phyloP scores from a whole-genome alignment of 2,888 invertebrate genomes.

The Atherix ibis region DNA sequence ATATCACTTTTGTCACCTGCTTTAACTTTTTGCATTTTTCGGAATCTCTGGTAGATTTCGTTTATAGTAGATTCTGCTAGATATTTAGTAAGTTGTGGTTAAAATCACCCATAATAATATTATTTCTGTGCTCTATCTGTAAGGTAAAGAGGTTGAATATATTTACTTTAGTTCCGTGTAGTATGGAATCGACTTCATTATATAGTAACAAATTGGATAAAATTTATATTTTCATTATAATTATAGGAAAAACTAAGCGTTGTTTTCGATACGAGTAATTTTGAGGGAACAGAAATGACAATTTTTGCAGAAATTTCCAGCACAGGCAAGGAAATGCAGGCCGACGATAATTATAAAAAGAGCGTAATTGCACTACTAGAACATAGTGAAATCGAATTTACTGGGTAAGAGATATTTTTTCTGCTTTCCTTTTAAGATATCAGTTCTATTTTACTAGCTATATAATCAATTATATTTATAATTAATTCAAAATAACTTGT shows the following conservation, averaged over 20 bases:
- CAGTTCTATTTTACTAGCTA: background rate
- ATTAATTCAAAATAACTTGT: background rate
- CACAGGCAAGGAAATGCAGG: slow-evolving; percentile 25
- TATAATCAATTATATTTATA: background rate
- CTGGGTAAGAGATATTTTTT: slow-evolving; percentile 21
- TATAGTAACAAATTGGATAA: background rate
- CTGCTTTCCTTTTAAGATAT: background rate
- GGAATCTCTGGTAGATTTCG: too few species aligned
- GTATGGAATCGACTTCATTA: too few species aligned
- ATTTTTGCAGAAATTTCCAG: slow-evolving; percentile 28
- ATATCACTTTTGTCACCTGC: too few species aligned
- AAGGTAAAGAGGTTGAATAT: too few species aligned
- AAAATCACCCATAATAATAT: background rate
- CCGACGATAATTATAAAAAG: slow-evolving; percentile 20
- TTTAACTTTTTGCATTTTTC: too few species aligned
- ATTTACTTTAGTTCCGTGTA: too few species aligned
- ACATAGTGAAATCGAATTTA: slow-evolving; percentile 29
- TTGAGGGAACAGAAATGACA: slow-evolving; percentile 21
- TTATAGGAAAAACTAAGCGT: slow-evolving; percentile 19
- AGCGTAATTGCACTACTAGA: slow-evolving; percentile 23
- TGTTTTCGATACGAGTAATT: slow-evolving; percentile 25
- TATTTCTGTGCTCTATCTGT: too few species aligned
- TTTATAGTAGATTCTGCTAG: too few species aligned
- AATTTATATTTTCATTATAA: background rate
- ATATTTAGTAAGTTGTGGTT: too few species aligned